Base-by-base conservation (phyloP, 2,113 vertebrate species). In the Eira barbara region DNA sequence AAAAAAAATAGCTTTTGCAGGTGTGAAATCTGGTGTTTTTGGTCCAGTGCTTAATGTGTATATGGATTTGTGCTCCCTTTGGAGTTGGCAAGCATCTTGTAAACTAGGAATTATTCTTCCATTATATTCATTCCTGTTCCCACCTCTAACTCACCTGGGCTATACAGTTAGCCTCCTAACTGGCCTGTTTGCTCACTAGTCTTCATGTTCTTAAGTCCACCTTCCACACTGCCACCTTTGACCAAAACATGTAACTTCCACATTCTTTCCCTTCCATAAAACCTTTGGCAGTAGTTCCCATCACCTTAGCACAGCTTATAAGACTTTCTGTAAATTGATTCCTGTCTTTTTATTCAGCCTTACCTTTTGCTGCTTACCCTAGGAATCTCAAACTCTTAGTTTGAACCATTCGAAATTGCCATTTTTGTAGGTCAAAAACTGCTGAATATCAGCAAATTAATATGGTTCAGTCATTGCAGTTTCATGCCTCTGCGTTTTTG, bases 191-290 rank as follows among this genome's bases (percentile, higher is more conserved):
- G n/a, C n/a, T 92, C 2, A n/a, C 45, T 57, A 59, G 47, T 81
- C n/a, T 97, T 97, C 39, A 52, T 93, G 8, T 85, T 89, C 31
- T 95, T 71, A 93, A 84, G 29, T 88, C 11, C 2, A 20, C n/a
- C 29, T 4, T 81, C 49, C 9, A 87, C 12, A 65, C 23, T 45
- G 18, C 55, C 7, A 36, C 55, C 31, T 81, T 63, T 67, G 71
- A 94, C 12, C 87, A 84, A 94, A 95, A 73, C 15, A 69, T 57
- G 14, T 82, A 82, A 78, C 67, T 78, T 67, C 29, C 47, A 82
- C 91, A 85, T 89, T 76, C 7, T 9, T 95, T 97, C 18, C 7
- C 31, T 89, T 78, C 63, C 67, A 47, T 85, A 91, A 93, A 84
- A 94, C 9, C 47, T 80, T 94, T 6, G 52, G 29, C 17, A 86